A percentile compares a stretch with the other conserved stretches of the same genome.
Evolutionary conservation across 1,140 invertebrate genomes (phyloP).

Genomic region (Hormaphis cornu): DNA sequence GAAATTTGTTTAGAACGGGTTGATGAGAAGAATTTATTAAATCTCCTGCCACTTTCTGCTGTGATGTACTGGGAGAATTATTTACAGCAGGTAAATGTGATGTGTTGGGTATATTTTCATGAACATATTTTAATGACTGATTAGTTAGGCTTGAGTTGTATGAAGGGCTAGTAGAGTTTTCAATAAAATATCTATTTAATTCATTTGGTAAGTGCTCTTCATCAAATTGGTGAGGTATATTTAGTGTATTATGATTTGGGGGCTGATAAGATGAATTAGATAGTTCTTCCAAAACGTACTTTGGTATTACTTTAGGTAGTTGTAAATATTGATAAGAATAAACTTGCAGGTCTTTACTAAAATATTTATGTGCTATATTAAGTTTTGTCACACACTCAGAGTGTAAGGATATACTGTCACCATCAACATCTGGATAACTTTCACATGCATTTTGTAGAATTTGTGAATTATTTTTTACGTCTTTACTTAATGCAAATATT

Average conservation of each 20-base stretch:
- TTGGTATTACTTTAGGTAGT: slow-evolving; percentile 11
- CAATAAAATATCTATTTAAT: neutral
- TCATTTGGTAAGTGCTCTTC: slow-evolving; percentile 4
- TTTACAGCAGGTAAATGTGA: neutral
- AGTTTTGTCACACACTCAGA: neutral
- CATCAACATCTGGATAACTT: slow-evolving; percentile 1
- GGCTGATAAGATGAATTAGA: neutral
- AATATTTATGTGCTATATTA: neutral
- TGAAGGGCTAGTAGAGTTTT: neutral
- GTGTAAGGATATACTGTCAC: neutral
- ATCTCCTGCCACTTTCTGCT: neutral
- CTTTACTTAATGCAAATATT: neutral
- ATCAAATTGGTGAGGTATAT: neutral
- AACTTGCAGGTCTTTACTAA: neutral
- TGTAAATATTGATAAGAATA: slow-evolving; percentile 21
- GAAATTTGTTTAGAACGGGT: neutral
- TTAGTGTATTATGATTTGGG: neutral
- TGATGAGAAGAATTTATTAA: neutral
- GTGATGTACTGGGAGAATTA: slow-evolving; percentile 1
- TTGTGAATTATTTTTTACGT: neutral
- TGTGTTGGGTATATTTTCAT: neutral
- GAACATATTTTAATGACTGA: slow-evolving; percentile 11
- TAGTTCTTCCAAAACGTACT: slow-evolving; percentile 8
- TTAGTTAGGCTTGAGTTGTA: neutral
- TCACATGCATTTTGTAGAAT: neutral